phyloP scores from a whole-genome alignment of 2,888 invertebrate species.

The Lycaena phlaeas region DNA sequence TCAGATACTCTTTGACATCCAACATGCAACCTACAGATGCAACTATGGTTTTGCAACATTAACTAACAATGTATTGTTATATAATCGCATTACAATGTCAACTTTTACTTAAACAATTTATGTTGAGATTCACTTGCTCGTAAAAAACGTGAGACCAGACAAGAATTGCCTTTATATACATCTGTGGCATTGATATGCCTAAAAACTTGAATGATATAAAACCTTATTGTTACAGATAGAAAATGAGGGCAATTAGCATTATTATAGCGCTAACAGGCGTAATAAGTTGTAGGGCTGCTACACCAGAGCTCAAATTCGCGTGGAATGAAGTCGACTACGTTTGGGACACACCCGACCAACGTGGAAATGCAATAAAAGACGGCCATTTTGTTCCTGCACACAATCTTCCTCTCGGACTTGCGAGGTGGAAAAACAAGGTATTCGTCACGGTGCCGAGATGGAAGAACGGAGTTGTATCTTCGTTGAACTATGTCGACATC shows the following conservation, averaged over 20 bases:
- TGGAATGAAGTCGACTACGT: constrained; percentile 80
- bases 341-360: constrained; percentile 76
- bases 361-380: constrained; percentile 73
- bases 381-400: constrained; percentile 76
- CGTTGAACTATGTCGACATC: constrained; percentile 78
- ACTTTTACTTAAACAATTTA: constrained; percentile 7
- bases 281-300: constrained; percentile 47
- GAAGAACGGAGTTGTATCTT: constrained; percentile 80
- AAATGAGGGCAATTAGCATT: constrained; percentile 31
- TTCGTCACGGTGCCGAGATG: constrained; percentile 81
- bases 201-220: constrained; percentile 5
- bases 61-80: constrained; percentile 2
- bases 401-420: constrained; percentile 81
- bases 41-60: background rate
- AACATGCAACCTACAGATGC: too few species aligned
- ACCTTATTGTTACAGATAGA: constrained; percentile 23
- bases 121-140: background rate
- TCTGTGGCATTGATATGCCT: constrained; percentile 1
- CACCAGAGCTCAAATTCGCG: constrained; percentile 75
- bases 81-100: constrained; percentile 8
- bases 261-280: constrained; percentile 37
- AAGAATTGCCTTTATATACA: background rate
- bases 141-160: constrained; percentile 8
- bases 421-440: constrained; percentile 79
- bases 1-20: too few species aligned